phyloP scores from a whole-genome alignment of 2,888 invertebrate species.

The Dolomedes plantarius region DNA sequence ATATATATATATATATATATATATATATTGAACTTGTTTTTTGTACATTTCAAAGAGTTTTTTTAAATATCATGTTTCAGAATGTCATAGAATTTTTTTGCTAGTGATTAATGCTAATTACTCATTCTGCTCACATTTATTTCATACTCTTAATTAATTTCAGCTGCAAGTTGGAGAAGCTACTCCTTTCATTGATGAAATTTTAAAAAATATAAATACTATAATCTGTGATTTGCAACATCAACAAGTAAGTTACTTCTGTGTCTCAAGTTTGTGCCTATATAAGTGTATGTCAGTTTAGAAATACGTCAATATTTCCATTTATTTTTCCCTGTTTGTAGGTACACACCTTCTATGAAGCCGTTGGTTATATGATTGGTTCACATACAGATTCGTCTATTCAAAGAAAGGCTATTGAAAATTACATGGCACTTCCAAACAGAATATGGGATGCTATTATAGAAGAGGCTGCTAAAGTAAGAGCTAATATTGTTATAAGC shows the following conservation, averaged over 20 bases:
- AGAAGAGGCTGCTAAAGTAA: constrained; percentile 91
- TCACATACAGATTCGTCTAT: constrained; percentile 93
- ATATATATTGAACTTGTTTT: too few relatives aligned
- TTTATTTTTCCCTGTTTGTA: constrained; percentile 73
- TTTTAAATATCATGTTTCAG: too few relatives aligned
- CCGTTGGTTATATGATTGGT: constrained; percentile 99
- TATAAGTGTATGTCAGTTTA: too few relatives aligned
- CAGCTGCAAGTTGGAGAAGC: constrained; percentile 94
- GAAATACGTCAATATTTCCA: too few relatives aligned
- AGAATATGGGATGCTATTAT: constrained; percentile 99
- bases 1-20: too few relatives aligned
- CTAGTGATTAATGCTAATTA: too few relatives aligned
- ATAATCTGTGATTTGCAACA: constrained; percentile 99
- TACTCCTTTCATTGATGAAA: constrained; percentile 99
- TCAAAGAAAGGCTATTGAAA: constrained; percentile 96
- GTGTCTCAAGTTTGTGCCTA: neutral
- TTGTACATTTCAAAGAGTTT: too few relatives aligned
- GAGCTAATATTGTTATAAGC: constrained; percentile 10
- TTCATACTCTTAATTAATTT: too few relatives aligned
- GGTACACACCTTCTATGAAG: constrained; percentile 98
- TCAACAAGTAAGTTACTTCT: constrained; percentile 85
- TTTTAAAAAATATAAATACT: constrained; percentile 94
- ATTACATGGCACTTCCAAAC: constrained; percentile 98
- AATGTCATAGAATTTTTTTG: too few relatives aligned
- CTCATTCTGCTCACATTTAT: too few relatives aligned